phyloP scores from a whole-genome alignment of 2,888 invertebrate genomes.

The Tetragonula carbonaria region DNA sequence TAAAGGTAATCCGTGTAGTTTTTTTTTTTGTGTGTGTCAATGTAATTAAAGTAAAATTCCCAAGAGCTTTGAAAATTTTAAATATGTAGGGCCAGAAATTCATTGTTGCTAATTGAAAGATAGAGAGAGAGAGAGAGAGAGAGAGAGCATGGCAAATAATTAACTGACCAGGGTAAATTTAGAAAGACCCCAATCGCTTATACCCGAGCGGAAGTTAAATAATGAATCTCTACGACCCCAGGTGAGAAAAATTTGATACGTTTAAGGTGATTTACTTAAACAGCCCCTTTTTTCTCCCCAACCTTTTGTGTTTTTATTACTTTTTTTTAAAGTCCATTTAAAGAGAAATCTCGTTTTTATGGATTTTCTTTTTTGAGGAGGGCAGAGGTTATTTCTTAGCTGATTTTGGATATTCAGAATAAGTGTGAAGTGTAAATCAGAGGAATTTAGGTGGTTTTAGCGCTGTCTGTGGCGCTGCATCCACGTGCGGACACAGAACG shows the following conservation, averaged over 20 bases:
- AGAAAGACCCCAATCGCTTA: not conserved
- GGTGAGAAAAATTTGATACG: slow-evolving; percentile 6
- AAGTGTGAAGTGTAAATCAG: slow-evolving; percentile 8
- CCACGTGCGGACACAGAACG: not conserved
- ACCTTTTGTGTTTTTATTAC: not conserved
- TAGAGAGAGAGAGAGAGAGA: not conserved
- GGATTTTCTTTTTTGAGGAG: too few relatives aligned
- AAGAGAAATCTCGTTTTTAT: not conserved
- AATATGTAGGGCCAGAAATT: not conserved
- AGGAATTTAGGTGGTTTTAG: slow-evolving; percentile 1
- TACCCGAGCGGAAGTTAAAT: not conserved
- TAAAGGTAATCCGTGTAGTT: not conserved
- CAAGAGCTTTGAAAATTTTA: not conserved
- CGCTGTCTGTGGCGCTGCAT: slow-evolving; percentile 1
- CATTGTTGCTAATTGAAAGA: not conserved
- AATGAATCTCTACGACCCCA: not conserved
- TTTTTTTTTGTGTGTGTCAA: not conserved
- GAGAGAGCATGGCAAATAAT: not conserved
- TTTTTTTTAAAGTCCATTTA: not conserved
- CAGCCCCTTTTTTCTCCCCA: too few relatives aligned
- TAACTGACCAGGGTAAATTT: slow-evolving; percentile 9
- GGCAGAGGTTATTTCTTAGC: not conserved
- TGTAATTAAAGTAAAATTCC: not conserved
- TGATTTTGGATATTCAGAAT: not conserved
- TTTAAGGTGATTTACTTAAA: not conserved